Evolutionary conservation across 37 sponge, comb jelly and placozoan genomes (phyloP).

Genomic region (Spongia lamella): DNA sequence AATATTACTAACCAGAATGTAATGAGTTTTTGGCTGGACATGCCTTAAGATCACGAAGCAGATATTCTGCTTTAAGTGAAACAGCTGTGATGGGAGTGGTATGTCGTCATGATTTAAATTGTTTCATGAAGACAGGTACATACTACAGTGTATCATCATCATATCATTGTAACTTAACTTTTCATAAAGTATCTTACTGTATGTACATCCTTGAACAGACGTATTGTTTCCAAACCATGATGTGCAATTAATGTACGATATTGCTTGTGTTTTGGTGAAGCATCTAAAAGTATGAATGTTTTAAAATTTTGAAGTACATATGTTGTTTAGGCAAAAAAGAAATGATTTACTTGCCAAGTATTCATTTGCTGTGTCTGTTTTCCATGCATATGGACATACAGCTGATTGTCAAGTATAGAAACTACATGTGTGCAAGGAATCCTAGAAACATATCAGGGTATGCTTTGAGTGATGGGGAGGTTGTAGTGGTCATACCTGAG

Average conservation of each 20-base stretch:
- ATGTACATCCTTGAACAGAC: not conserved
- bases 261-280: not conserved
- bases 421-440: no score
- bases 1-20: not conserved
- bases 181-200: not conserved
- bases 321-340: no score
- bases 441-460: no score
- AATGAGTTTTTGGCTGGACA: not conserved
- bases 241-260: not conserved
- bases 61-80: not conserved
- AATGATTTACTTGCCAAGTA: no score
- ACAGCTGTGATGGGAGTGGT: not conserved
- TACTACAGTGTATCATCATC: no score
- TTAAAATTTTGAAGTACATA: no score
- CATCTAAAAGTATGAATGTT: not conserved
- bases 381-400: no score
- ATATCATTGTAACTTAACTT: not conserved
- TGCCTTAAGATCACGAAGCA: not conserved
- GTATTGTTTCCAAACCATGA: not conserved
- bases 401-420: no score
- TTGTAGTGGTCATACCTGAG: no score
- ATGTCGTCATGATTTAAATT: slow-evolving; percentile 5
- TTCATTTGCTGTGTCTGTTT: no score
- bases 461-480: no score
- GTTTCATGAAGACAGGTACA: no score